These are phyloP conservation scores for Ptychodera flava DNA, from an alignment of 35 echinoderm and acorn worm species.

Conservation along the genomic window DNA sequence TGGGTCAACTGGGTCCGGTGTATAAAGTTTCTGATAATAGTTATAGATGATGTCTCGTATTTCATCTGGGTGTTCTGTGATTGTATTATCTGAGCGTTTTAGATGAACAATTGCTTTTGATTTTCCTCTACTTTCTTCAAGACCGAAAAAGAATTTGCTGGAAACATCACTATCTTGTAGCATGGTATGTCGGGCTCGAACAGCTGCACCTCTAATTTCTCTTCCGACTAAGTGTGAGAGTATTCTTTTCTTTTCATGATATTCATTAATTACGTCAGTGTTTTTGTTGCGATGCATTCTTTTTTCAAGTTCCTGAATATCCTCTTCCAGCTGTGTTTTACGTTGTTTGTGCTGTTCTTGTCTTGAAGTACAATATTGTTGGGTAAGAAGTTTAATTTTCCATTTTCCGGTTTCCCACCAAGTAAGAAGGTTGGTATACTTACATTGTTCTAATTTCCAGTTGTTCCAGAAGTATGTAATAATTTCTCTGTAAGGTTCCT, in stretches of 20 bases:
- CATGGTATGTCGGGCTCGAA: slow-evolving; percentile 3
- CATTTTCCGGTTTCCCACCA: slow-evolving; percentile 40
- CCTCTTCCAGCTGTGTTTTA: background rate
- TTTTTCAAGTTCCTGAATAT: background rate
- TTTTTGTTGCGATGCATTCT: background rate
- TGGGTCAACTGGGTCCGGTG: too few relatives aligned
- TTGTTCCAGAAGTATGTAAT: slow-evolving; percentile 11
- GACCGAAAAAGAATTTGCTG: slow-evolving; percentile 7
- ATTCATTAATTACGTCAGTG: slow-evolving; percentile 3
- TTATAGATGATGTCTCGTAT: too few relatives aligned
- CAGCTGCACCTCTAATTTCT: slow-evolving; percentile 7
- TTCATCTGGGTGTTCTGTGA: slow-evolving; percentile 29
- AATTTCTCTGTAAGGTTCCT: slow-evolving; percentile 1
- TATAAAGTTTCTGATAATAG: too few relatives aligned
- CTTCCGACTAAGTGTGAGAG: slow-evolving; percentile 4
- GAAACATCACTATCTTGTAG: slow-evolving; percentile 2
- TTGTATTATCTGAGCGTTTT: background rate
- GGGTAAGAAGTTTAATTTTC: too few relatives aligned
- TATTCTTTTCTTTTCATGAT: slow-evolving; percentile 3
- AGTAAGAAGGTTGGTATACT: background rate
- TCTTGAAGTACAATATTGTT: background rate
- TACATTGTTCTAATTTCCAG: slow-evolving; percentile 2
- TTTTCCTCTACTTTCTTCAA: slow-evolving; percentile 12
- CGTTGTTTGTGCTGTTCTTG: background rate
- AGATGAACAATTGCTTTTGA: slow-evolving; percentile 14